A percentile compares a stretch with the other conserved stretches of the same genome.
phyloP scores from a whole-genome alignment of 2,888 invertebrate genomes.

The Bembecia ichneumoniformis region DNA sequence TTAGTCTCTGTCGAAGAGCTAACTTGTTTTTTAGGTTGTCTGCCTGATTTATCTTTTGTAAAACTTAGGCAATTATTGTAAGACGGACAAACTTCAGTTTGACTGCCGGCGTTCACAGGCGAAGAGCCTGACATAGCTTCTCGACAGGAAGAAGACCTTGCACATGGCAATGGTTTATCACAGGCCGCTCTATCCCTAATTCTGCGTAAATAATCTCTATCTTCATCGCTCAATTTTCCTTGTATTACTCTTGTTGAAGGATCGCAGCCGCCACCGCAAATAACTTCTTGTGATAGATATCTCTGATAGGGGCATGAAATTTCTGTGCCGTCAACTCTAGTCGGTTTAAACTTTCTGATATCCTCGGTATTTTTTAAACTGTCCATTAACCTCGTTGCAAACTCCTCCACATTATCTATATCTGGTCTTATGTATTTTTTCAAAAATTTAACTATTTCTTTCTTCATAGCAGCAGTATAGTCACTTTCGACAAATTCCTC shows the following conservation, averaged over 20 bases:
- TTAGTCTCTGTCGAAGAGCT: not conserved
- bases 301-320: not conserved
- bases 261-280: not conserved
- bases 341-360: slow-evolving; percentile 13
- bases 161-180: not conserved
- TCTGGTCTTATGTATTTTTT: slow-evolving; percentile 23
- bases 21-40: not conserved
- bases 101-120: slow-evolving; percentile 21
- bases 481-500: slow-evolving; percentile 11
- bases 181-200: slow-evolving; percentile 21
- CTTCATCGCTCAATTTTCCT: slow-evolving; percentile 25
- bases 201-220: slow-evolving; percentile 24
- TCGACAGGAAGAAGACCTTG: slow-evolving; percentile 4
- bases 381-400: slow-evolving; percentile 20
- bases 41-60: not conserved
- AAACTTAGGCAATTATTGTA: not conserved
- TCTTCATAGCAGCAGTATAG: slow-evolving; percentile 15
- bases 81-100: slow-evolving; percentile 19
- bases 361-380: slow-evolving; percentile 20
- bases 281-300: not conserved
- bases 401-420: slow-evolving; percentile 10
- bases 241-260: slow-evolving; percentile 9
- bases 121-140: slow-evolving; percentile 17
- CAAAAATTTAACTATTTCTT: slow-evolving; percentile 29
- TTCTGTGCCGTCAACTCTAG: not conserved